These are phyloP conservation scores for Adelognathus sp. DNA, from an alignment of 2,888 invertebrate species.

Conservation along the genomic window DNA sequence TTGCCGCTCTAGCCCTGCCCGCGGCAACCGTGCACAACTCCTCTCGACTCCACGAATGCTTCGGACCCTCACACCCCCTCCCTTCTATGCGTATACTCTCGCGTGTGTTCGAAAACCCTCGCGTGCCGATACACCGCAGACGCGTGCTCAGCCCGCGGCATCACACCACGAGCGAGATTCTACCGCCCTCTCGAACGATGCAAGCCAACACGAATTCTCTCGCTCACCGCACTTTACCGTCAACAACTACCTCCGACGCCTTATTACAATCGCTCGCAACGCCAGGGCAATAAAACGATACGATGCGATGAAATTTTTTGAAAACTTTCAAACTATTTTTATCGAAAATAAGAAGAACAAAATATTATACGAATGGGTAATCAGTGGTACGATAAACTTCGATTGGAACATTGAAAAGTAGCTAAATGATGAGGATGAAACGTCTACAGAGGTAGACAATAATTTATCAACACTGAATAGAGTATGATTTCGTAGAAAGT, in stretches of 20 bases:
- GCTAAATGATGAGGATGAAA: too few relatives aligned
- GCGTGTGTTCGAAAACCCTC: constrained; percentile 28
- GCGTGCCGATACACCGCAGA: constrained; percentile 54
- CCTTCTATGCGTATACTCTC: constrained; percentile 3
- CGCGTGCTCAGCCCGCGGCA: constrained; percentile 44
- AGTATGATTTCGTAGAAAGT: too few relatives aligned
- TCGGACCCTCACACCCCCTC: constrained; percentile 1
- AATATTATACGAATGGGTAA: too few relatives aligned
- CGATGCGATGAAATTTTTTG: too few relatives aligned
- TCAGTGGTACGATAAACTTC: too few relatives aligned
- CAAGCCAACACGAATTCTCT: not conserved
- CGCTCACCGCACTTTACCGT: not conserved
- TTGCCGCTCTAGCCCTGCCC: constrained; percentile 32
- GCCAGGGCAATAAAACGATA: too few relatives aligned
- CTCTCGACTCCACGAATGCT: constrained; percentile 36
- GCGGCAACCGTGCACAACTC: constrained; percentile 30
- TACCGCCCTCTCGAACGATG: too few relatives aligned
- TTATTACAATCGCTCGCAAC: not conserved
- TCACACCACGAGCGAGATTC: constrained; percentile 20
- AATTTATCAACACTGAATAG: too few relatives aligned
- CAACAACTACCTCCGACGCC: not conserved
- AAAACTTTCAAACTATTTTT: too few relatives aligned
- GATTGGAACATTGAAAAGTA: too few relatives aligned
- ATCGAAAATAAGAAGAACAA: too few relatives aligned
- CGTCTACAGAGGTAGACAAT: too few relatives aligned